Evolutionary conservation across 1,140 invertebrate genomes (phyloP), one percentile per base, ranked within the genome.

Genomic region (Trinorchestia longiramus): DNA sequence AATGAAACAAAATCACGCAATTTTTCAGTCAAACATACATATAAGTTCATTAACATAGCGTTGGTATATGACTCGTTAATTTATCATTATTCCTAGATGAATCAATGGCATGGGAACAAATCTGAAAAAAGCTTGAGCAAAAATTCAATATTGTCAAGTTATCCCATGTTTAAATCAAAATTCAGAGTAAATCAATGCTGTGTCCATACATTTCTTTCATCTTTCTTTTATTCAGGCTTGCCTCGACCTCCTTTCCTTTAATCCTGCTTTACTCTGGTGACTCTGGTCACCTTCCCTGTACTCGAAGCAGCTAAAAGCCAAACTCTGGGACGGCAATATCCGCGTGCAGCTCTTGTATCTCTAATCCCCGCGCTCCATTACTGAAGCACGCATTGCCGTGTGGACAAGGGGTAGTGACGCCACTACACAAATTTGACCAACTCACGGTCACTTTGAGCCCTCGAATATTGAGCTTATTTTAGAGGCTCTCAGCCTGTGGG

Each of bases 331-430:
- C 11, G 43, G 88, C 41, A 90, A 90, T 90, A 90, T 90, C 88
- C 41, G 88, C 43, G 28, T 42, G n/a, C 0, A 36, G 88, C 88
- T 90, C 88, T 42, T 15, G 88, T 90, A 42, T 43, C 88, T 90
- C 88, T 90, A 90, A 90, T 90, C 88, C 88, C 43, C 36, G 28
- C 41, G 43, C 88, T 90, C 88, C 88, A 90, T 90, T 90, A 90
- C 88, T 19, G 88, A 28, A 42, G 88, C 41, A 90, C 88, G 88
- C 88, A 43, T 90, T 90, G 88, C 88, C 88, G n/a, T 90, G 88
- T 90, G 88, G 88, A 90, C 88, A 90, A 42, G n/a, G 88, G 43
- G 43, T 28, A 42, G 41, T 90, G 88, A 90, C 88, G 88, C 88
- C 43, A 42, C 88, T 43, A 43, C n/a, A 90, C 88, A 90, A 90